Conservation (phyloP, 2,797 vertebrate genomes). For the Peromyscus nudipes region DNA sequence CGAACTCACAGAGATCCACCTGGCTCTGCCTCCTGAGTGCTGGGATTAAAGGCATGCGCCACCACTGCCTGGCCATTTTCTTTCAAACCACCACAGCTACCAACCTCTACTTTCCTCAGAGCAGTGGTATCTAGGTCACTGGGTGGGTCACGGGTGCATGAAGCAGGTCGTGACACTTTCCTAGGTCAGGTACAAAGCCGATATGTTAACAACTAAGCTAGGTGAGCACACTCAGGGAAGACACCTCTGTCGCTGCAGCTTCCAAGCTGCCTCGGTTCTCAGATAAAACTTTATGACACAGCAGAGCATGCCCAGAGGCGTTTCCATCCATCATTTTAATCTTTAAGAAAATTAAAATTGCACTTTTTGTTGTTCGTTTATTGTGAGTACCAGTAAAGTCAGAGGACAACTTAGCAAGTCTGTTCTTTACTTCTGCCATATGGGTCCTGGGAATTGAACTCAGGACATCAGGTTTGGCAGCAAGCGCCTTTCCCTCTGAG, state of each 20-base stretch:
- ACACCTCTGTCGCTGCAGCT: background rate
- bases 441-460: background rate
- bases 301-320: background rate
- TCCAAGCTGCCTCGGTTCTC: background rate
- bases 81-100: background rate
- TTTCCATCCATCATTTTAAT: background rate
- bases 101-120: background rate
- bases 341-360: background rate
- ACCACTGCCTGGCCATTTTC: background rate
- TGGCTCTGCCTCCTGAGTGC: no score
- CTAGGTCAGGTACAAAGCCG: background rate
- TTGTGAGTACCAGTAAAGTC: background rate
- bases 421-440: background rate
- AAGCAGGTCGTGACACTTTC: background rate
- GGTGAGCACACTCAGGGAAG: background rate
- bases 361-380: background rate
- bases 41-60: no score
- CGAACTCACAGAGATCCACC: no score
- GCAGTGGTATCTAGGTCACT: background rate
- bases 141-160: background rate
- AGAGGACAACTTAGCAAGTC: background rate
- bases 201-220: background rate
- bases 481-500: background rate
- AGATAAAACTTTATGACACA: background rate
- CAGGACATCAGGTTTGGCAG: background rate